A percentile compares a stretch with the other conserved stretches of the same genome.
Conservation (phyloP, 2,113 vertebrate genomes). For the Romanogobio albipinnatus region DNA sequence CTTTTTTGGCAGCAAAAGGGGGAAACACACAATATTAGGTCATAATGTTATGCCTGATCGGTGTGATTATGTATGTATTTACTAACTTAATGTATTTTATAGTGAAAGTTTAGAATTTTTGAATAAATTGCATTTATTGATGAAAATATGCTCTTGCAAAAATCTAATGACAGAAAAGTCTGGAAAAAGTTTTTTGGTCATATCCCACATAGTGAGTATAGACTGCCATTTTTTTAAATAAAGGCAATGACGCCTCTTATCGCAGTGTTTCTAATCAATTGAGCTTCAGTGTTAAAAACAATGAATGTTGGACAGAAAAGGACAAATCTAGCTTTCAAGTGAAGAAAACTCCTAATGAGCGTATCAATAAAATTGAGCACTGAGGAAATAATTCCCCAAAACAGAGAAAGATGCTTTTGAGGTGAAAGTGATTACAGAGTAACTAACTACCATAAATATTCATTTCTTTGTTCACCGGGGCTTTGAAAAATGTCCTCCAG, state of each 20-base stretch:
- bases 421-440: constrained; percentile 43
- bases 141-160: not conserved
- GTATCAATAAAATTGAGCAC: constrained; percentile 44
- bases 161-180: not conserved
- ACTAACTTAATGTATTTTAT: too few species aligned
- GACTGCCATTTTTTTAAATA: not conserved
- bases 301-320: not conserved
- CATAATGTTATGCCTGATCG: too few species aligned
- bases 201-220: too few species aligned
- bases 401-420: not conserved
- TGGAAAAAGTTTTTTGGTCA: too few species aligned
- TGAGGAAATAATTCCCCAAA: constrained; percentile 31
- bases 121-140: not conserved
- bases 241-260: not conserved
- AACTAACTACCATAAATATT: constrained; percentile 36
- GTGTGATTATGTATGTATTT: too few species aligned
- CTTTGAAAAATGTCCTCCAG: not conserved
- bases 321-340: constrained; percentile 34
- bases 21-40: too few species aligned
- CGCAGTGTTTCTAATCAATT: not conserved
- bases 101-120: too few species aligned
- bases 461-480: constrained; percentile 14
- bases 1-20: too few species aligned
- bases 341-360: constrained; percentile 50
- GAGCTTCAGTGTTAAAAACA: not conserved